Conservation (phyloP, 2,113 vertebrate species). For the Hemiprocne comata region DNA sequence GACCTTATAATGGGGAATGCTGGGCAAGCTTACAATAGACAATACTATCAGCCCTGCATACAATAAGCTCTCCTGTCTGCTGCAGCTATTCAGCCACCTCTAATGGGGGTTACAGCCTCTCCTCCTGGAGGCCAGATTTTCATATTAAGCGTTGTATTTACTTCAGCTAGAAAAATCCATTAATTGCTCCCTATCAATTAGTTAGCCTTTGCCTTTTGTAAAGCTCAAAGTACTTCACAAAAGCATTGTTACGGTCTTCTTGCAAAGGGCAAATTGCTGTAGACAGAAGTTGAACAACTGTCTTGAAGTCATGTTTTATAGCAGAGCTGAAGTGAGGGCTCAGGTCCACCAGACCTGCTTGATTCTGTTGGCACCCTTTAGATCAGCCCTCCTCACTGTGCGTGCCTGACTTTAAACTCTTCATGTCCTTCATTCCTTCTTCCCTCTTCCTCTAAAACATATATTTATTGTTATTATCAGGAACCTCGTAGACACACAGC, state of each 20-base stretch:
- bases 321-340: neutral
- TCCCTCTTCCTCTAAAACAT: neutral
- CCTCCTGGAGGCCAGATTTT: neutral
- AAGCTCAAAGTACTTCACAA: neutral
- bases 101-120: neutral
- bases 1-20: neutral
- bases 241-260: neutral
- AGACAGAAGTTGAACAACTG: neutral
- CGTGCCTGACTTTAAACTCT: neutral
- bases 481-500: neutral
- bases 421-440: neutral
- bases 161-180: slow-evolving; percentile 24
- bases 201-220: slow-evolving; percentile 16
- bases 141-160: slow-evolving; percentile 1
- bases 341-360: neutral
- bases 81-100: neutral
- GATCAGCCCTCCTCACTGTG: neutral
- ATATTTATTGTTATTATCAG: neutral
- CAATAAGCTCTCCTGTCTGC: neutral
- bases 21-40: slow-evolving; percentile 22
- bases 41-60: neutral
- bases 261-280: neutral
- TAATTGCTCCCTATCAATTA: slow-evolving; percentile 26
- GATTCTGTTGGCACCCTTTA: neutral
- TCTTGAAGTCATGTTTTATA: neutral